Evolutionary conservation across 2,113 vertebrate species (phyloP).

Genomic region (Lota lota): DNA sequence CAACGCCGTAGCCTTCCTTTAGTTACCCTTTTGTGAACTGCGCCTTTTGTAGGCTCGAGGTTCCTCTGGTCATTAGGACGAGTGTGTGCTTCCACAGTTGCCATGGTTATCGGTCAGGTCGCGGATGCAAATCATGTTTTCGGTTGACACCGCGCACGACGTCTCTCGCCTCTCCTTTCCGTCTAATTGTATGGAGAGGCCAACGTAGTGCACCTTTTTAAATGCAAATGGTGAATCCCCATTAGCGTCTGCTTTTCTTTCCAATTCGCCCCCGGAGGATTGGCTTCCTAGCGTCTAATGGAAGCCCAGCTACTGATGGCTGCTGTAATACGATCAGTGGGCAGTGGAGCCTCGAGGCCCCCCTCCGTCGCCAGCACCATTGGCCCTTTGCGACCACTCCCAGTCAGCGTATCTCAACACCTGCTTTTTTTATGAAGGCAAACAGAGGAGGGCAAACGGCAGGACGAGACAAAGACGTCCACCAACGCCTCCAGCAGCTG

Average conservation of each 20-base stretch:
- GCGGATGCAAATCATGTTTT: slow-evolving; percentile 33
- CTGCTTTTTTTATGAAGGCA: slow-evolving; percentile 67
- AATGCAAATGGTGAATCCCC: slow-evolving; percentile 50
- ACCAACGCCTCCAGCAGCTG: slow-evolving; percentile 51
- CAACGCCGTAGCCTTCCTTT: background rate
- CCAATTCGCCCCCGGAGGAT: slow-evolving; percentile 44
- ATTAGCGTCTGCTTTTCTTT: slow-evolving; percentile 30
- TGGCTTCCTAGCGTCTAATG: slow-evolving; percentile 54
- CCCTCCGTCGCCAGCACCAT: slow-evolving; percentile 33
- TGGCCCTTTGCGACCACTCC: slow-evolving; percentile 51
- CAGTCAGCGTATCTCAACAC: slow-evolving; percentile 65
- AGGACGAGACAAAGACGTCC: slow-evolving; percentile 58
- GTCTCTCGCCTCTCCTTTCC: slow-evolving; percentile 1
- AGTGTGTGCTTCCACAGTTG: slow-evolving; percentile 1
- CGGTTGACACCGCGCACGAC: slow-evolving; percentile 13
- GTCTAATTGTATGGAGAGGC: slow-evolving; percentile 38
- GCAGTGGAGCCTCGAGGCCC: slow-evolving; percentile 54
- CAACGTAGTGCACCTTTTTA: slow-evolving; percentile 46
- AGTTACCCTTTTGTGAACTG: background rate
- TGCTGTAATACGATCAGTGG: slow-evolving; percentile 67
- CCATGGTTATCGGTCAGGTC: slow-evolving; percentile 3
- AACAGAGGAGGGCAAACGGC: slow-evolving; percentile 45
- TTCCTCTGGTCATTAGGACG: slow-evolving; percentile 8
- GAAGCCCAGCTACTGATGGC: slow-evolving; percentile 57
- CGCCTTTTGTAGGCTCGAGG: background rate